Conservation (phyloP, 2,888 invertebrate species). For the Abrostola tripartita region DNA sequence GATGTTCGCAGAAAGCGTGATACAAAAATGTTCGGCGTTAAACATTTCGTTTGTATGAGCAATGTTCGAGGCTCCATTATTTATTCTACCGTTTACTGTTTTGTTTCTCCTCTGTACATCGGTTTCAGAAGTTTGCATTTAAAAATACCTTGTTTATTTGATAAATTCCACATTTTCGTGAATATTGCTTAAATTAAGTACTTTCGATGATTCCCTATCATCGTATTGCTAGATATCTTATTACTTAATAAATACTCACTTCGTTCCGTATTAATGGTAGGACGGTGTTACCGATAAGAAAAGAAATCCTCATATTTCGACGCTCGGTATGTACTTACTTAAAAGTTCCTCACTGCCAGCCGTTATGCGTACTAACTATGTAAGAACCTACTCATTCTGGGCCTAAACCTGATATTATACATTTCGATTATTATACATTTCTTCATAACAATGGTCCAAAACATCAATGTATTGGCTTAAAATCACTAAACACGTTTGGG, state of each 20-base stretch:
- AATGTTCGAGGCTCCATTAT: neutral
- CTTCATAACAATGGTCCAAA: neutral
- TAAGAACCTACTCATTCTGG: neutral
- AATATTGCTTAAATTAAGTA: no score
- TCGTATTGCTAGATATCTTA: no score
- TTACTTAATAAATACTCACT: no score
- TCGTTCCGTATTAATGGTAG: no score
- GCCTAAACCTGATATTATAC: slow-evolving; percentile 8
- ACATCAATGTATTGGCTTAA: neutral
- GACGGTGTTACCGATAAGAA: neutral
- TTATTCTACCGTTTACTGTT: neutral
- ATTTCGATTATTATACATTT: neutral
- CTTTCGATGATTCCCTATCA: no score
- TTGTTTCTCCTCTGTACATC: neutral
- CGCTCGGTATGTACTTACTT: slow-evolving; percentile 2
- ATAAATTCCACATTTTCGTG: no score
- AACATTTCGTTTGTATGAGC: neutral
- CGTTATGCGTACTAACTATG: slow-evolving; percentile 16
- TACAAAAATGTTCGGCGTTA: neutral
- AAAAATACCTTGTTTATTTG: neutral
- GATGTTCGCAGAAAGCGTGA: slow-evolving; percentile 16
- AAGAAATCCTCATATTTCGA: neutral
- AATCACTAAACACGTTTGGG: neutral
- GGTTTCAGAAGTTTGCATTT: neutral
- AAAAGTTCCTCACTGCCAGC: neutral